Evolutionary conservation across 2,113 vertebrate genomes (phyloP), one percentile per base, ranked within the genome.

Genomic region (Chaetorhynchus papuensis): DNA sequence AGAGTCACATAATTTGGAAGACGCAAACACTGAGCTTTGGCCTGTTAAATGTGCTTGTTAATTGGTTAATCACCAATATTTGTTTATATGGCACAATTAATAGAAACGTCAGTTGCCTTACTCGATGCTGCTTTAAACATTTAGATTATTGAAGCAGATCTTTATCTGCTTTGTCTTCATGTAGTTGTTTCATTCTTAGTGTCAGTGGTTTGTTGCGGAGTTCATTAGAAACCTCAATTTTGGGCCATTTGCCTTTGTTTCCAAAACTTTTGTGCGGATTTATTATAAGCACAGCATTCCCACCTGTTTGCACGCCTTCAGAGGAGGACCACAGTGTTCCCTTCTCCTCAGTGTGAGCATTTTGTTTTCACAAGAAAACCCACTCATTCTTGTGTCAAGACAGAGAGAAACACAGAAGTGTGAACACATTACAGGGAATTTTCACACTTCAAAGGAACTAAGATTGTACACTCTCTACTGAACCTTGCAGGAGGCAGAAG

Each of bases 391-490:
- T 59, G 35, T 64, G 39, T 20, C 21, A 35, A 15, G 57, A 31
- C 7, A 11, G 42, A 68, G 26, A 57, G 44, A 61, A 90, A 24
- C 4, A 2, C 31, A 15, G 31, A 44, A 31, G 16, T 2, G 2
- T 42, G 61, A 57, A 11, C 24, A 5, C 4, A 3, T n/a, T 20
- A 10, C 33, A 39, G 56, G 42, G 66, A 26, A 19, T 27, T n/a
- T 79, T 37, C 41, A 42, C 4, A 2, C 27, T 61, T 60, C 3
- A 14, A 0, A 64, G 65, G 31, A 54, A 2, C 7, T n/a, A 1
- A 5, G 28, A 7, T 10, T 31, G 19, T 24, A 10, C 66, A 31
- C 15, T 90, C 18, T 47, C 3, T 10, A 0, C 35, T 37, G 61
- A 64, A 4, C 42, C 26, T 66, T 45, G 61, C n/a, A 60, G 63